Percentiles rank a stretch among this genome's conserved stretches.
Evolutionary conservation across 2,888 invertebrate genomes (phyloP).

Genomic region (Erebia ligea): DNA sequence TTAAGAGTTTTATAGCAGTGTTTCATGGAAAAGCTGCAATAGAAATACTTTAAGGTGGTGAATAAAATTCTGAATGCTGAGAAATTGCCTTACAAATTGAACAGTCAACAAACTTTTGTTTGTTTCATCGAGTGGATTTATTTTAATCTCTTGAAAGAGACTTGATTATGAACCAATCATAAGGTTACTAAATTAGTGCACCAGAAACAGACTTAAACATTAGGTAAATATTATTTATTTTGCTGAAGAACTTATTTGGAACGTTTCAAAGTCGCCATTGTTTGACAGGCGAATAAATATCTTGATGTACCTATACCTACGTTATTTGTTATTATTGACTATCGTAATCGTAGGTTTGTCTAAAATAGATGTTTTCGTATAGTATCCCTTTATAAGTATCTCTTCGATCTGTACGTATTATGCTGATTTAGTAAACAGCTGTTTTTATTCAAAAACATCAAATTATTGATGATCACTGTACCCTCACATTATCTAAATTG

Average conservation of each 20-base stretch:
- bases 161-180: slow-evolving; percentile 77
- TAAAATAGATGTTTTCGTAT: slow-evolving; percentile 8
- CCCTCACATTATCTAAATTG: background rate
- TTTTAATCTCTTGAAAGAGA: slow-evolving; percentile 68
- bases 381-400: slow-evolving; percentile 6
- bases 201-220: slow-evolving; percentile 74
- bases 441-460: slow-evolving; percentile 16
- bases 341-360: slow-evolving; percentile 43
- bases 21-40: slow-evolving; percentile 70
- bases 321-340: slow-evolving; percentile 54
- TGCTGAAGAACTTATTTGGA: slow-evolving; percentile 57
- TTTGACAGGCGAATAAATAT: slow-evolving; percentile 66
- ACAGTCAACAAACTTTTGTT: slow-evolving; percentile 84
- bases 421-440: slow-evolving; percentile 20
- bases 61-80: slow-evolving; percentile 72
- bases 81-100: slow-evolving; percentile 76
- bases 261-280: slow-evolving; percentile 78
- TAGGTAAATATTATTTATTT: slow-evolving; percentile 71
- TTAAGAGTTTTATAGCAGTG: slow-evolving; percentile 79
- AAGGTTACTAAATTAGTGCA: slow-evolving; percentile 73
- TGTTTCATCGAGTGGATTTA: slow-evolving; percentile 76
- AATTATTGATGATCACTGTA: background rate
- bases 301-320: slow-evolving; percentile 49
- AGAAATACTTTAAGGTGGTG: slow-evolving; percentile 70
- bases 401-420: slow-evolving; percentile 8